Conservation (phyloP, 2,113 vertebrate genomes). For the Nannobrachium achirus region DNA sequence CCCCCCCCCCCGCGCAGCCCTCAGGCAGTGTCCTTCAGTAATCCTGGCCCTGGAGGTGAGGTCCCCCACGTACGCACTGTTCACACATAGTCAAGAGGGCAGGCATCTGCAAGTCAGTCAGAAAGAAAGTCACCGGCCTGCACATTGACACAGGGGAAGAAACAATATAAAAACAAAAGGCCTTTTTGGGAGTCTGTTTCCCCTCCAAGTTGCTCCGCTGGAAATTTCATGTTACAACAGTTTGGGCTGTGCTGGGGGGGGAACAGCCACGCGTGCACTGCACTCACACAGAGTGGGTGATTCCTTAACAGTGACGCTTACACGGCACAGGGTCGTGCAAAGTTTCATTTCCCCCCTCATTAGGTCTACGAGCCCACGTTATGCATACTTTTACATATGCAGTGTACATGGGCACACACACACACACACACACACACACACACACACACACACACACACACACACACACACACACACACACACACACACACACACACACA, state of each 20-base stretch:
- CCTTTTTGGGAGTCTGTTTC: slow-evolving; percentile 18
- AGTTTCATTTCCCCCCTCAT: slow-evolving; percentile 30
- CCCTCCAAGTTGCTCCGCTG: not conserved
- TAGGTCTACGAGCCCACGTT: slow-evolving; percentile 9
- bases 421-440: slow-evolving; percentile 33
- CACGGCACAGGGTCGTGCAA: slow-evolving; percentile 15
- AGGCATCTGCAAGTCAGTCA: slow-evolving; percentile 35
- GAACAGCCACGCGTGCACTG: not conserved
- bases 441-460: slow-evolving; percentile 50
- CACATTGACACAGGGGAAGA: slow-evolving; percentile 24
- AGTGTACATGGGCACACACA: too few relatives aligned
- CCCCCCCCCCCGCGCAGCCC: too few relatives aligned
- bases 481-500: not conserved
- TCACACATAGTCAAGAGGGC: slow-evolving; percentile 44
- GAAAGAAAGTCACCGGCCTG: slow-evolving; percentile 30
- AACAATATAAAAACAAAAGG: slow-evolving; percentile 37
- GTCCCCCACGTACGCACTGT: slow-evolving; percentile 48
- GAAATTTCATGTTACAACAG: not conserved
- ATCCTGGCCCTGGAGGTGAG: slow-evolving; percentile 52
- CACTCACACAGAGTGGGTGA: slow-evolving; percentile 54
- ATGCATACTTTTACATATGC: too few relatives aligned
- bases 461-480: slow-evolving; percentile 32
- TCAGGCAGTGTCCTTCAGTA: slow-evolving; percentile 64
- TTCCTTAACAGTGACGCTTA: slow-evolving; percentile 16
- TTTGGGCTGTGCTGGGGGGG: not conserved